phyloP scores from a whole-genome alignment of 2,888 invertebrate genomes.

The Meloe dianella region DNA sequence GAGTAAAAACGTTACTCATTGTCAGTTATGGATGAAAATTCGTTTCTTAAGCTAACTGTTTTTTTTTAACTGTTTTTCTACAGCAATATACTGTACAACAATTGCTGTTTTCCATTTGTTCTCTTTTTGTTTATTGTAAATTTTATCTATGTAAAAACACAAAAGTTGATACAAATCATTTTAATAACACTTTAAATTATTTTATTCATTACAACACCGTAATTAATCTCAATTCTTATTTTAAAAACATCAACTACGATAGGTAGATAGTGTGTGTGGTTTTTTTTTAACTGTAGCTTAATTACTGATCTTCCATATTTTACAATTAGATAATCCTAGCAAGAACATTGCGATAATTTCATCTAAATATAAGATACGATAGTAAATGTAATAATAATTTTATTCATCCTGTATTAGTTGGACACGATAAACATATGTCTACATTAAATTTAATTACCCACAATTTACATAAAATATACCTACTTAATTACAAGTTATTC shows the following conservation, averaged over 20 bases:
- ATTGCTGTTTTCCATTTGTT: background rate
- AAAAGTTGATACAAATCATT: background rate
- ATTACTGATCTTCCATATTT: background rate
- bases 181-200: background rate
- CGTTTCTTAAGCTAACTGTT: too few species aligned
- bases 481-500: slow-evolving; percentile 23
- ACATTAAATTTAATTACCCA: slow-evolving; percentile 39
- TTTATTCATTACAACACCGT: background rate
- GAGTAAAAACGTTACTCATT: too few species aligned
- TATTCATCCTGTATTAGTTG: slow-evolving; percentile 1
- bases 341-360: slow-evolving; percentile 5
- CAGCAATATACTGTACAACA: background rate
- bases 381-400: background rate
- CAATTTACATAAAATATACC: slow-evolving; percentile 40
- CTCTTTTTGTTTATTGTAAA: background rate
- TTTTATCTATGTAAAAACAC: slow-evolving; percentile 1
- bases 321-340: background rate
- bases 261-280: background rate
- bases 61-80: too few species aligned
- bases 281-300: background rate
- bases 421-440: slow-evolving; percentile 38
- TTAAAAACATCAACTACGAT: background rate
- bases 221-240: slow-evolving; percentile 1
- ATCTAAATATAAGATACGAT: background rate
- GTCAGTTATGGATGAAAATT: too few species aligned